Evolutionary conservation across 1,140 invertebrate genomes (phyloP), one percentile per base, ranked within the genome.

Genomic region (Procambarus clarkii): DNA sequence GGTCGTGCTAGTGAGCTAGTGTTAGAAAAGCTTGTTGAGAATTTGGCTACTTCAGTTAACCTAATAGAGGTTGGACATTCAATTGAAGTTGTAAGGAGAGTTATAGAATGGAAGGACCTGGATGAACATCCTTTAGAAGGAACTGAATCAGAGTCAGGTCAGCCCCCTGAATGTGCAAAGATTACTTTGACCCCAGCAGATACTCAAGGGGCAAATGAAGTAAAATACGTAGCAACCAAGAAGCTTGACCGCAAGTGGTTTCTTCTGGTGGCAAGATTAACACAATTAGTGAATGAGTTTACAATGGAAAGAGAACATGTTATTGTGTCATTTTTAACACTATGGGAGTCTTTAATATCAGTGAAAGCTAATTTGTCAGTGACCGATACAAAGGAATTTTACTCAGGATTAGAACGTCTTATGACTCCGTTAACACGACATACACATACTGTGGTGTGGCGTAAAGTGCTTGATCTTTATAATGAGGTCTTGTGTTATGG

Each of bases 311-410:
- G 96, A 95, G 95, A 96, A 93, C 95, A 95, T 88, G 96, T 93
- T 96, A 96, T 98, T 78, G 95, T 98, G 64, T 97, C 97, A 45
- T 98, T 98, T 94, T 95, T 98, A 76, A 96, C 97, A 85, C 94
- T 98, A 13, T 98, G 97, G 97, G 97, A 98, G 94, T 97, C 97
- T 91, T 97, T 97, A n/a, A 98, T 98, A 94, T 98, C 97, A 77
- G 97, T 98, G 0, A 98, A 97, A 94, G 97, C 97, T 18, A 98
- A 98, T 95, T 95, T 98, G 45, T 98, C 97, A 44, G 96, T 98
- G 15, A 96, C 97, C 88, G 97, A 98, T 94, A 98, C 97, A 3
- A 97, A 98, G 93, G 96, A 97, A 5, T 98, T 98, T 94, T 98
- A 98, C 94, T 96, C 97, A 34, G 96, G 98, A 93, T 94, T 98